Base-by-base conservation (phyloP, 2,888 invertebrate species). In the Phrixothrix hirtus region DNA sequence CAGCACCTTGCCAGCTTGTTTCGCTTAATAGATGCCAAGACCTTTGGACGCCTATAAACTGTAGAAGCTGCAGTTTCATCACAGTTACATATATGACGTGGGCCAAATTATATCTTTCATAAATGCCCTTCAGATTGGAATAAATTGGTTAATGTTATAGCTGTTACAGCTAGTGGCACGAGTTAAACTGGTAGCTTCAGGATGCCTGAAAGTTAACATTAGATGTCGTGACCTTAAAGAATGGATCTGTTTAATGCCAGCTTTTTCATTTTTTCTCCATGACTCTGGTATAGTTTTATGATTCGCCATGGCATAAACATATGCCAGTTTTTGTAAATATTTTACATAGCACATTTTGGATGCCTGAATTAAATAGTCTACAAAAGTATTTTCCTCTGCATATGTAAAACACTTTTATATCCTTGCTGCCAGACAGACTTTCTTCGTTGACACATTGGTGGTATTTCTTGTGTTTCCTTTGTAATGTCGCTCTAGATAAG, bases 301-400 rank as follows among this genome's bases (percentile, higher is more conserved):
- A 41, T 47, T 47, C 6, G 39, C 34, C 50, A 42, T 36, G 12
- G 62, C 66, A 50, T 53, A 60, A 42, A 66, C 54, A 42, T 56
- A 69, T n/a, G 67, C 68, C 2, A 67, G 44, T 26, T 59, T 7
- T 49, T 62, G 42, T 21, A 60, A 61, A 35, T 60, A 54, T 46
- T 59, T 64, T 1, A 57, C 66, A 54, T 65, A 59, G 32, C 62
- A 35, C 36, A 44, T 51, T 27, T 29, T 32, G 26, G 15, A 39
- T 27, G 45, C 45, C 17, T 38, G 12, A 5, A 38, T 21, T 30
- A 25, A 15, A 27, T 50, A 50, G 7, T 43, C 26, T n/a, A n/a
- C n/a, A n/a, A n/a, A n/a, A n/a, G n/a, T n/a, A n/a, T n/a, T n/a
- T n/a, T n/a, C n/a, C n/a, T n/a, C n/a, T n/a, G n/a, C n/a, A n/a